These are phyloP conservation scores for Leptinotarsa undecemlineata DNA, from an alignment of 1,140 invertebrate species.

Conservation along the genomic window DNA sequence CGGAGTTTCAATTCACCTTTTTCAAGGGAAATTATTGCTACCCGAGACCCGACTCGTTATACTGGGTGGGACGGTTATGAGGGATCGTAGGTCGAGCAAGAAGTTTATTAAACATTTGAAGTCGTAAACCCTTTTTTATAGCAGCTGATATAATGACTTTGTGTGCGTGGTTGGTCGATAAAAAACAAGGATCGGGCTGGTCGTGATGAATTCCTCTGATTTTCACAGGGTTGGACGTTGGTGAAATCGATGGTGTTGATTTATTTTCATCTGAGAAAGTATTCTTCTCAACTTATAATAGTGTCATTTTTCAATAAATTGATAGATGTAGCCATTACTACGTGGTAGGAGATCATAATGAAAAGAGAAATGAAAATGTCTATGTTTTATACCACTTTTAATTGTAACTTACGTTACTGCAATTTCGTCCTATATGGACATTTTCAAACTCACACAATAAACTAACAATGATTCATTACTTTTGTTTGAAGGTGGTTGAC, in stretches of 20 bases:
- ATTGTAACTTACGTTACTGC: too few species aligned
- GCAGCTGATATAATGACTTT: neutral
- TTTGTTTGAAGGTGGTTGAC: too few species aligned
- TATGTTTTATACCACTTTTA: too few species aligned
- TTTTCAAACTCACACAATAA: too few species aligned
- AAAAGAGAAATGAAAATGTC: too few species aligned
- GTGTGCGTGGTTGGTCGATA: conserved; percentile 4
- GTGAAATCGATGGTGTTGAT: neutral
- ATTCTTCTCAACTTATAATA: too few species aligned
- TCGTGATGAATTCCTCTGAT: neutral
- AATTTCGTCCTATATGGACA: too few species aligned
- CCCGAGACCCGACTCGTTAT: neutral
- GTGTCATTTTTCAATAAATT: too few species aligned
- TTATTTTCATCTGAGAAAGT: too few species aligned
- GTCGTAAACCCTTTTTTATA: conserved; percentile 1
- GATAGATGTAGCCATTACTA: too few species aligned
- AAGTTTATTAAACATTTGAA: neutral
- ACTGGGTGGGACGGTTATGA: neutral
- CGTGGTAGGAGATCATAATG: too few species aligned
- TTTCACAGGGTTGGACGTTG: neutral
- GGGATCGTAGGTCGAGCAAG: neutral
- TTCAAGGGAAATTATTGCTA: neutral
- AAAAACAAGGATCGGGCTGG: neutral
- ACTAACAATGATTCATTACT: too few species aligned
- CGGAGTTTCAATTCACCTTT: neutral